phyloP scores from a whole-genome alignment of 1,140 invertebrate species.

The Nylanderia fulva region DNA sequence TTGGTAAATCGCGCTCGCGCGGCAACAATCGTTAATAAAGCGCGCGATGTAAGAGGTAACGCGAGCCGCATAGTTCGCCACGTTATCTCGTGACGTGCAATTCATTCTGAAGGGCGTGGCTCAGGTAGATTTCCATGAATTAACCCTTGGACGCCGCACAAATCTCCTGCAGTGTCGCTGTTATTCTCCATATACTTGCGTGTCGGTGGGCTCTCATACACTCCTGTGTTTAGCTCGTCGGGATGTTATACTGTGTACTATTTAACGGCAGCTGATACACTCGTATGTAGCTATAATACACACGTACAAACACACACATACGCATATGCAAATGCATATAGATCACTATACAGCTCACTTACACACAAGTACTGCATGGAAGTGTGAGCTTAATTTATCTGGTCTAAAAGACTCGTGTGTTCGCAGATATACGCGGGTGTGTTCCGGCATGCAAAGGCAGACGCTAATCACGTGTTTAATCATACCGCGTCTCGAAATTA shows the following conservation, averaged over 20 bases:
- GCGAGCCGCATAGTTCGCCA: neutral
- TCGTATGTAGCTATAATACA: conserved; percentile 25
- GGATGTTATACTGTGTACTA: conserved; percentile 42
- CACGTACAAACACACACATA: neutral
- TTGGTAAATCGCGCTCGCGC: conserved; percentile 8
- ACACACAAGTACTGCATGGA: conserved; percentile 11
- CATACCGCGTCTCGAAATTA: conserved; percentile 46
- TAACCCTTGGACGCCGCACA: conserved; percentile 44
- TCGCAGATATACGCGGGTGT: neutral
- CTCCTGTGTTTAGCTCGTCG: conserved; percentile 42
- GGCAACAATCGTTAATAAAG: conserved; percentile 43
- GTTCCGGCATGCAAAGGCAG: neutral
- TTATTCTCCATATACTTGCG: conserved; percentile 53
- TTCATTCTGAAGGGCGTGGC: conserved; percentile 59
- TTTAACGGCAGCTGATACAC: conserved; percentile 68
- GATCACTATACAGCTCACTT: neutral
- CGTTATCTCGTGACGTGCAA: conserved; percentile 54
- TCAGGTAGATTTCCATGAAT: conserved; percentile 47
- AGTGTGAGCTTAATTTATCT: conserved; percentile 36
- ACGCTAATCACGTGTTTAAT: conserved; percentile 63
- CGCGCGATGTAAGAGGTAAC: conserved; percentile 52
- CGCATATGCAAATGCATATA: neutral
- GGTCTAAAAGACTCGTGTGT: conserved; percentile 35
- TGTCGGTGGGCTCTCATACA: conserved; percentile 28
- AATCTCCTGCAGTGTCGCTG: conserved; percentile 52